Evolutionary conservation across 2,888 invertebrate species (phyloP).

Genomic region (Ligdia adustata): DNA sequence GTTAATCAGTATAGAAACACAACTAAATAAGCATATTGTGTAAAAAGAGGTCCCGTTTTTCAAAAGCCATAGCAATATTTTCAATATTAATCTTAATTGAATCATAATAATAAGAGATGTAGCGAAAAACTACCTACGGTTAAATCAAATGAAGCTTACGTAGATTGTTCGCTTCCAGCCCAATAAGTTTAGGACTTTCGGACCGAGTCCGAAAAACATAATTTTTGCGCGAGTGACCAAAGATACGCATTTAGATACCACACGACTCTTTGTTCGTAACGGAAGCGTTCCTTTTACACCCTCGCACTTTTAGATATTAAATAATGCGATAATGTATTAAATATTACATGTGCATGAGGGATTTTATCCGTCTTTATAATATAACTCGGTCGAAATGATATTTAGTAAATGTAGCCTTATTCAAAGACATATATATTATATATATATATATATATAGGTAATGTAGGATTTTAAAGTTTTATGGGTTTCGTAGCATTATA

Average conservation of each 20-base stretch:
- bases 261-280: conserved; percentile 66
- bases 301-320: conserved; percentile 49
- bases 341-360: background rate
- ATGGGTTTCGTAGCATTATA: no score
- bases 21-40: no score
- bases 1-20: no score
- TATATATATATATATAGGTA: no score
- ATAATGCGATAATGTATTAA: conserved; percentile 32
- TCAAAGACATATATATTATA: no score
- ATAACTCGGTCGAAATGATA: background rate
- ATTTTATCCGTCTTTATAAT: no score
- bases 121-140: conserved; percentile 36
- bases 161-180: conserved; percentile 60
- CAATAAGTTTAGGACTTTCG: conserved; percentile 58
- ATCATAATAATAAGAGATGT: no score
- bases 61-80: no score
- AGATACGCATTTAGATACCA: conserved; percentile 82
- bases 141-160: conserved; percentile 68
- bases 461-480: no score
- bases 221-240: conserved; percentile 83
- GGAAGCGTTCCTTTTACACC: conserved; percentile 63
- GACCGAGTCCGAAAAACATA: conserved; percentile 80
- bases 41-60: no score
- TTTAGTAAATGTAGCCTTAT: no score
- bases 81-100: no score